Base-by-base conservation (phyloP, 2,888 invertebrate genomes). In the Drosophila acutilabella region DNA sequence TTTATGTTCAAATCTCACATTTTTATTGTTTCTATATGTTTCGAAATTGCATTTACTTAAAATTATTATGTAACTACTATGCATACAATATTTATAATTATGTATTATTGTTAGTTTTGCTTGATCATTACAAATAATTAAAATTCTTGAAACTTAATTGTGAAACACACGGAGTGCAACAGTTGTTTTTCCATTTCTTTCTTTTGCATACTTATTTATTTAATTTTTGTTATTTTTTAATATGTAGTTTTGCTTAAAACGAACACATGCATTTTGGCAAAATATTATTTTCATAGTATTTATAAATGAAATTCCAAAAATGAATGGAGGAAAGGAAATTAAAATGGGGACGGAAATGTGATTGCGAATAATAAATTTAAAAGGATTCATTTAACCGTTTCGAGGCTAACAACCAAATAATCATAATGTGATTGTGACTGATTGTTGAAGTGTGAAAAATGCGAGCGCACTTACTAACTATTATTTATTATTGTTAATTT, bases 21-120 rank as follows among this genome's bases (percentile, higher is more conserved):
- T 81, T 86, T 84, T 81, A 87, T 84, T 87, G 87, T 84, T 75
- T 87, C 83, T 87, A 84, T 81, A 87, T 80, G 77, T 84, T 85
- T 87, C 77, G 75, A 86, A 86, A 85, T 85, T 87, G 85, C 85
- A 76, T 82, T 87, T 85, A 85, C 85, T 86, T 86, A 88, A 59
- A 76, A 74, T 76, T 86, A 82, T 33, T 77, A 82, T 81, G 86
- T 82, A 83, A 86, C 83, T 86, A 82, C 77, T 87, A 79, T 87
- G 84, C 66, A 75, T 78, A 72, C 56, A 64, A 64, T 71, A 75
- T 67, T 83, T 78, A 73, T 64, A 64, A 44, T 73, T 40, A 70
- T 69, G 56, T 64, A 72, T 78, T 81, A 78, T 78, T 74, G 66
- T 80, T 74, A 54, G 66, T 75, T 78, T 71, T 78, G 70, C 67